Evolutionary conservation across 1,140 invertebrate species (phyloP).

Genomic region (Mizuhopecten yessoensis): DNA sequence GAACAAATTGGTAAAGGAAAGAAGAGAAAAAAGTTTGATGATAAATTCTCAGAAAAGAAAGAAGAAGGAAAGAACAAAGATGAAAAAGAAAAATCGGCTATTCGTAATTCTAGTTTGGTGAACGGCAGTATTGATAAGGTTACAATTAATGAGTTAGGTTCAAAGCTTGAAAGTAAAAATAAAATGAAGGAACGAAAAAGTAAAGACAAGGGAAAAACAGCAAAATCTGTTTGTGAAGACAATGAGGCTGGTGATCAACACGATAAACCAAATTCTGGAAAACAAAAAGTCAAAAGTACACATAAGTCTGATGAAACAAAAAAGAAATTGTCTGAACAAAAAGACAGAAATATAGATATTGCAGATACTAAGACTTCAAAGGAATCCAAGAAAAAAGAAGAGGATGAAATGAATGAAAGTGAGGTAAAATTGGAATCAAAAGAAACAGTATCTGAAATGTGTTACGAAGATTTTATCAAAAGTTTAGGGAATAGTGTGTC

Average conservation of each 20-base stretch:
- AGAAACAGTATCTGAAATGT: not conserved
- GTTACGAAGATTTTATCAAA: not conserved
- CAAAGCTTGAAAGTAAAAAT: not conserved
- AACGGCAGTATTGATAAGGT: not conserved
- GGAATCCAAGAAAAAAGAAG: conserved; percentile 1
- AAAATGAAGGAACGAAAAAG: not conserved
- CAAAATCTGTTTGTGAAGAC: not conserved
- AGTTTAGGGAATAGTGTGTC: conserved; percentile 36
- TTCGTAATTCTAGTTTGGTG: not conserved
- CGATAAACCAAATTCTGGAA: not conserved
- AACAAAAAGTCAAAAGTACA: not conserved
- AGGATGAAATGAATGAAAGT: not conserved
- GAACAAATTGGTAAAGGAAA: conserved; percentile 46
- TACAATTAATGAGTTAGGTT: not conserved
- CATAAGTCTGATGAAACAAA: not conserved
- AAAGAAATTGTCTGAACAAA: not conserved
- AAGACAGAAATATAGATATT: not conserved
- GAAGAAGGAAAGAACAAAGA: conserved; percentile 4
- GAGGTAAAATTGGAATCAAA: not conserved
- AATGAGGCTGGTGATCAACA: not conserved
- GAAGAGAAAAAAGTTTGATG: conserved; percentile 17
- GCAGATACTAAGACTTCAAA: not conserved
- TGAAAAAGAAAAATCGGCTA: not conserved
- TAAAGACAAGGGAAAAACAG: not conserved
- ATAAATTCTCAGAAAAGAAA: conserved; percentile 42